Conservation (phyloP, 2,113 vertebrate genomes). For the Phrynosoma platyrhinos region DNA sequence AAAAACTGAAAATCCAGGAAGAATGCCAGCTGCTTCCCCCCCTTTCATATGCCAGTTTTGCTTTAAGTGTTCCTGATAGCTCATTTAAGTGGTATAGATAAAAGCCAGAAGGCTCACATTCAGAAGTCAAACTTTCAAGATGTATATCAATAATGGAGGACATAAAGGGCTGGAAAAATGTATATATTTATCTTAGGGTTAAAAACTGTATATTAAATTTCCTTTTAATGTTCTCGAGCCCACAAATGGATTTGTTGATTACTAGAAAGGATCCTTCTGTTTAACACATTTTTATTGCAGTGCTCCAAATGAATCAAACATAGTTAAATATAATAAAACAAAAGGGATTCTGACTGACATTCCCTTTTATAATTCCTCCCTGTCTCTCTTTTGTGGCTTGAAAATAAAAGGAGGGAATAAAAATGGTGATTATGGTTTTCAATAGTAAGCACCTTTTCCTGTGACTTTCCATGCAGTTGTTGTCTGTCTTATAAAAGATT, state of each 20-base stretch:
- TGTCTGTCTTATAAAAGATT: slow-evolving; percentile 2
- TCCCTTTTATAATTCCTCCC: background rate
- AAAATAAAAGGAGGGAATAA: slow-evolving; percentile 13
- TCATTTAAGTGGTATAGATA: slow-evolving; percentile 25
- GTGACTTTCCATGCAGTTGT: background rate
- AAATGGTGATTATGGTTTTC: background rate
- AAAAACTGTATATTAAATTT: slow-evolving; percentile 28
- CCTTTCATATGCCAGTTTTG: background rate
- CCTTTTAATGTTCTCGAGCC: slow-evolving; percentile 23
- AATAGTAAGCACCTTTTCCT: background rate
- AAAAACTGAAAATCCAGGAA: background rate
- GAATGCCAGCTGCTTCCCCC: background rate
- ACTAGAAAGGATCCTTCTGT: slow-evolving; percentile 14
- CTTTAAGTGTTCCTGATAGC: slow-evolving; percentile 23
- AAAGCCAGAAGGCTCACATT: slow-evolving; percentile 20
- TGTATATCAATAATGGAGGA: slow-evolving; percentile 27
- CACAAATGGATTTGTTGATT: slow-evolving; percentile 16
- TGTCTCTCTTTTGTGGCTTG: background rate
- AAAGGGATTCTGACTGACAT: background rate
- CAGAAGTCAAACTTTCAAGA: slow-evolving; percentile 25
- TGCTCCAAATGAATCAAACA: background rate
- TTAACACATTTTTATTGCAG: background rate
- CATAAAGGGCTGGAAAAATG: slow-evolving; percentile 24
- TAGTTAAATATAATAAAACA: slow-evolving; percentile 26
- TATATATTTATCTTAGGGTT: slow-evolving; percentile 30